These are phyloP conservation scores for Pampus argenteus DNA, from an alignment of 2,797 vertebrate species.

Conservation along the genomic window DNA sequence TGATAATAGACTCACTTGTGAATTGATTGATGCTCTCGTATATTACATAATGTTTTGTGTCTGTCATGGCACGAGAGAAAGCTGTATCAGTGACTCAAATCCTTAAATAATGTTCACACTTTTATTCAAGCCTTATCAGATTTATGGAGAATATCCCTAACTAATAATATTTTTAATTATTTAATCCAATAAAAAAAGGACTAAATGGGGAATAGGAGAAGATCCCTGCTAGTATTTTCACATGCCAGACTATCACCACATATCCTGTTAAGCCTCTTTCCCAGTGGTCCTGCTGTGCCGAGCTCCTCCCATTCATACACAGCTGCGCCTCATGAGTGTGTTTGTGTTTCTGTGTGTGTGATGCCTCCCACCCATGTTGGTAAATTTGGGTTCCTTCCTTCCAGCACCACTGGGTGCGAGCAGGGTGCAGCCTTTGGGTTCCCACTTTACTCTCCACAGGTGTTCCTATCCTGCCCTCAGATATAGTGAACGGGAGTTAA, in stretches of 20 bases:
- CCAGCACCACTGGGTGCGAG: conserved; percentile 69
- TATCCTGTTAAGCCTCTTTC: conserved; percentile 54
- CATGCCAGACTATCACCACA: conserved; percentile 28
- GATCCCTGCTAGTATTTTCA: conserved; percentile 9
- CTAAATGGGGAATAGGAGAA: neutral
- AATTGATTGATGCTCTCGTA: conserved; percentile 3
- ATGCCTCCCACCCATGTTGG: conserved; percentile 53
- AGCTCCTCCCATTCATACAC: conserved; percentile 59
- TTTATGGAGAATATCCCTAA: neutral
- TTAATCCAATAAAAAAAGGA: conserved; percentile 6
- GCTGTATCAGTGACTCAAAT: neutral
- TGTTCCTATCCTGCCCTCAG: conserved; percentile 56
- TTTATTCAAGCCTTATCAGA: neutral
- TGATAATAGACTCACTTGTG: conserved; percentile 10
- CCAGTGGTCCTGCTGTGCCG: conserved; percentile 59
- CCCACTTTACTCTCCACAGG: conserved; percentile 65
- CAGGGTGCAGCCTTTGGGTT: conserved; percentile 75
- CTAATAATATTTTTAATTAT: conserved; percentile 4
- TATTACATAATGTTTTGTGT: conserved; percentile 2
- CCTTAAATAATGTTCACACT: neutral
- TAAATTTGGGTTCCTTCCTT: conserved; percentile 80
- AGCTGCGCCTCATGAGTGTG: conserved; percentile 59
- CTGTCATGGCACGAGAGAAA: neutral
- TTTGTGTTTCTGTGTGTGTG: conserved; percentile 28
- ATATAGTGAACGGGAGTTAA: conserved; percentile 40